Evolutionary conservation across 2,797 vertebrate genomes (phyloP).

Genomic region (Cetoscarus ocellatus): DNA sequence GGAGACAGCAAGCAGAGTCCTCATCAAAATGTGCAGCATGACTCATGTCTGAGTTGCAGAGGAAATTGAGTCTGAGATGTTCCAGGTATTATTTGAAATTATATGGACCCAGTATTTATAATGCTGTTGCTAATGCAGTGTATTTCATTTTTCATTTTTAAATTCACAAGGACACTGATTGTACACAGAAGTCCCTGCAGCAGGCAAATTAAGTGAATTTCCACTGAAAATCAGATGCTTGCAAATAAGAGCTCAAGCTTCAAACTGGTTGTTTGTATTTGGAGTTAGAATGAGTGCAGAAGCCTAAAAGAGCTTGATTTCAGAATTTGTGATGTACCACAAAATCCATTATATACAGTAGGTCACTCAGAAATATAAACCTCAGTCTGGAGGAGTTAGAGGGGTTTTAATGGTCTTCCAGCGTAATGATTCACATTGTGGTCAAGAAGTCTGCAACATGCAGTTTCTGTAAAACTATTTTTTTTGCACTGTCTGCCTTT

Average conservation of each 20-base stretch:
- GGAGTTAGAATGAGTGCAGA: not conserved
- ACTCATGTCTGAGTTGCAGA: slow-evolving; percentile 38
- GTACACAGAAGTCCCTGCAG: slow-evolving; percentile 3
- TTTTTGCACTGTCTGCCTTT: not conserved
- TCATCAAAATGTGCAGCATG: slow-evolving; percentile 34
- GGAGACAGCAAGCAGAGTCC: slow-evolving; percentile 23
- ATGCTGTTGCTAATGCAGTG: slow-evolving; percentile 9
- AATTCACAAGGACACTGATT: not conserved
- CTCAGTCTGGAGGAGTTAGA: too few relatives aligned
- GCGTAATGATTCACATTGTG: too few relatives aligned
- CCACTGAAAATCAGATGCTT: slow-evolving; percentile 11
- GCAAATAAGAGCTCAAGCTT: slow-evolving; percentile 5
- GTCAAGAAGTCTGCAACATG: not conserved
- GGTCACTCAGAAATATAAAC: too few relatives aligned
- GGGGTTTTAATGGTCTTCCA: too few relatives aligned
- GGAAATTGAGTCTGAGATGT: slow-evolving; percentile 40
- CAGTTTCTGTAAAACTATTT: not conserved
- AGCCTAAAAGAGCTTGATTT: not conserved
- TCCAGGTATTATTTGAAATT: slow-evolving; percentile 27
- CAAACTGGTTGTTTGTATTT: not conserved
- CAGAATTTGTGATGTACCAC: too few relatives aligned
- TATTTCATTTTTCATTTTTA: slow-evolving; percentile 15
- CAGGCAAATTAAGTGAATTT: slow-evolving; percentile 12
- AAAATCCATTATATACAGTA: too few relatives aligned
- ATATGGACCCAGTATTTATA: slow-evolving; percentile 13